A percentile compares a stretch with the other conserved stretches of the same genome.
These are phyloP conservation scores for Metopia argyrocephala DNA, from an alignment of 2,888 invertebrate genomes.

Conservation along the genomic window DNA sequence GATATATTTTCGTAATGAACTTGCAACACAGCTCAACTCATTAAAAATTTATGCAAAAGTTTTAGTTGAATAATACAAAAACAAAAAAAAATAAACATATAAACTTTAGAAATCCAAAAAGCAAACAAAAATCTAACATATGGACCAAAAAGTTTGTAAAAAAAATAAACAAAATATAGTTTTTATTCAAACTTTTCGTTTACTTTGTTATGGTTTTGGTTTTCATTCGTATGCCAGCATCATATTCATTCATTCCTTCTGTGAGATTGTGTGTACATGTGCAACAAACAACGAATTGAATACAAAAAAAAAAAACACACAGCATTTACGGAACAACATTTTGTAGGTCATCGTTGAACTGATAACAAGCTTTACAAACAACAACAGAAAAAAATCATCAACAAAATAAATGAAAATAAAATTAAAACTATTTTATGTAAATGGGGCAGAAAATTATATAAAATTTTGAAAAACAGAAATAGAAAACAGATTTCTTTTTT, in stretches of 20 bases:
- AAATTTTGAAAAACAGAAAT: background rate
- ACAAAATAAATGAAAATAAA: background rate
- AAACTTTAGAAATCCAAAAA: background rate
- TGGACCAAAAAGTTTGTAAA: too few species aligned
- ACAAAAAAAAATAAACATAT: background rate
- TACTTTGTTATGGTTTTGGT: too few species aligned
- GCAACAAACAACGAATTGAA: too few species aligned
- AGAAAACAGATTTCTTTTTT: too few species aligned
- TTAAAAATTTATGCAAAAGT: background rate
- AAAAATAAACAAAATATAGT: too few species aligned
- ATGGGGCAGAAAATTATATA: background rate
- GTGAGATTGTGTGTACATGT: too few species aligned
- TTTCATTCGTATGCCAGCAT: too few species aligned
- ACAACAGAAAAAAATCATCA: background rate
- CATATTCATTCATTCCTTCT: too few species aligned
- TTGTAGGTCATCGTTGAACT: conserved; percentile 39
- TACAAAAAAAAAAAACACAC: background rate
- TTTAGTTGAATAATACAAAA: background rate
- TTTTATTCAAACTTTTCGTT: too few species aligned
- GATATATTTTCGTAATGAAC: background rate
- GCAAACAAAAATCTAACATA: background rate
- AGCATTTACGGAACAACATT: background rate
- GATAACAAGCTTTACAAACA: conserved; percentile 5
- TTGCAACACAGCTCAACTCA: background rate
- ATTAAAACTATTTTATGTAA: conserved; percentile 1